Conservation (phyloP, 2,113 vertebrate genomes). For the Pontoporia blainvillei region DNA sequence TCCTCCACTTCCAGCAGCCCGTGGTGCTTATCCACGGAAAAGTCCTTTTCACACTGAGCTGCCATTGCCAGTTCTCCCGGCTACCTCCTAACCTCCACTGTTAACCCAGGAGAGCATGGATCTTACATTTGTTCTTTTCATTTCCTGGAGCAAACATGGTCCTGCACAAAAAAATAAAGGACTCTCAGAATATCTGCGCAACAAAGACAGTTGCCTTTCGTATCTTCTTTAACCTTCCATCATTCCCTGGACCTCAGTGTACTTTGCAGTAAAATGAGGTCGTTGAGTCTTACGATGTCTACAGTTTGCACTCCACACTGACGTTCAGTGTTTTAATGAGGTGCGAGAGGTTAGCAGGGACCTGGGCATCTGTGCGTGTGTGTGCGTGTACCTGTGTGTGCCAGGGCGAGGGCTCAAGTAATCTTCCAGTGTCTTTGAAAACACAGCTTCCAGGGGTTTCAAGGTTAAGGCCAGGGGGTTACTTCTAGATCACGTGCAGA, state of each 20-base stretch:
- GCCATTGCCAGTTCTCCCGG: accelerated
- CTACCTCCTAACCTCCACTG: too few relatives aligned
- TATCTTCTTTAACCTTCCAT: background rate
- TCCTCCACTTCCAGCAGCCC: accelerated
- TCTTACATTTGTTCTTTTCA: background rate
- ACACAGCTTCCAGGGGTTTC: background rate
- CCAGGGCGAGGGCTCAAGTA: background rate
- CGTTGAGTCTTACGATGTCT: background rate
- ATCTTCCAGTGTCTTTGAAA: background rate
- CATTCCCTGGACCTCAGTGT: background rate
- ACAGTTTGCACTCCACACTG: background rate
- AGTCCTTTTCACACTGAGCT: background rate
- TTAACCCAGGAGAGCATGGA: background rate
- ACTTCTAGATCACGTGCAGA: background rate
- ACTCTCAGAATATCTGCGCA: background rate
- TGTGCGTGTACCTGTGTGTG: too few relatives aligned
- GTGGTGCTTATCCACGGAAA: background rate
- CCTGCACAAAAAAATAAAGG: background rate
- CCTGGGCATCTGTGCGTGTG: background rate
- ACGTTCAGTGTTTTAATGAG: background rate
- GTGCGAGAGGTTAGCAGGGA: background rate
- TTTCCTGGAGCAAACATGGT: background rate
- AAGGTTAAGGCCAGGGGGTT: background rate
- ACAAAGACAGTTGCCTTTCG: background rate
- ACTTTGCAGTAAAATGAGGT: background rate